A percentile compares a stretch with the other conserved stretches of the same genome.
Conservation (phyloP, 2,888 invertebrate genomes). For the Cryptus viduatorius region DNA sequence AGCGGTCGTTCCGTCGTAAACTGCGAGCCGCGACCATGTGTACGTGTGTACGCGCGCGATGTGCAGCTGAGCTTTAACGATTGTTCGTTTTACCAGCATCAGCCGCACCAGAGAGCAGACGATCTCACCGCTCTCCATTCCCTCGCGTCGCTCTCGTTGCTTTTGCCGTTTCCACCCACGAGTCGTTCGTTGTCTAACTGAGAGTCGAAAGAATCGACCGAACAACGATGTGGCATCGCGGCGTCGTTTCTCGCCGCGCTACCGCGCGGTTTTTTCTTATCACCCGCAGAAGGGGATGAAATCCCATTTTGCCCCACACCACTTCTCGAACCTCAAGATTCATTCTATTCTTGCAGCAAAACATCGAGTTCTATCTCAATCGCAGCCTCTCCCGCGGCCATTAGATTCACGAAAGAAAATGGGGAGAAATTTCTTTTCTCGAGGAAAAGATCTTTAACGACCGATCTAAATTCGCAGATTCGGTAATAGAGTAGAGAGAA, state of each 20-base stretch:
- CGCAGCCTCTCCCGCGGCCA: constrained; percentile 34
- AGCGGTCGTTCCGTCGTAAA: constrained; percentile 76
- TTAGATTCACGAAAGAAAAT: constrained; percentile 15
- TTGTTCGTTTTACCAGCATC: constrained; percentile 59
- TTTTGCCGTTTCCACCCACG: constrained; percentile 49
- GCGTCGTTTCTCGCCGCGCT: neutral
- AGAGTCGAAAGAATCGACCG: constrained; percentile 3
- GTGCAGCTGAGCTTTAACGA: constrained; percentile 65
- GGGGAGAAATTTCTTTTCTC: constrained; percentile 15
- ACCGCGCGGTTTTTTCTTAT: constrained; percentile 26
- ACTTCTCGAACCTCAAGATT: neutral
- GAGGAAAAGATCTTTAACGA: constrained; percentile 65
- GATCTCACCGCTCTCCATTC: constrained; percentile 47
- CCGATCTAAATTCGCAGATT: constrained; percentile 65
- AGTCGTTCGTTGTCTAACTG: constrained; percentile 40
- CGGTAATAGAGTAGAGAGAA: constrained; percentile 37
- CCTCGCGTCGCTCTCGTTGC: constrained; percentile 35
- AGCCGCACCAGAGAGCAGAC: constrained; percentile 18
- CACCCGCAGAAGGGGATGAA: constrained; percentile 4
- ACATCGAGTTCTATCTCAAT: constrained; percentile 30
- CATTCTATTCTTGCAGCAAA: neutral
- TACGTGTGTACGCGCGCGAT: constrained; percentile 29
- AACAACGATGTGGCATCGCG: neutral
- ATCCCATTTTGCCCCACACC: neutral
- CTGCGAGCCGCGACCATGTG: constrained; percentile 48